Percentiles rank a stretch among this genome's conserved stretches.
Evolutionary conservation across 2,797 vertebrate genomes (phyloP).

Genomic region (Gobionotothen gibberifrons): DNA sequence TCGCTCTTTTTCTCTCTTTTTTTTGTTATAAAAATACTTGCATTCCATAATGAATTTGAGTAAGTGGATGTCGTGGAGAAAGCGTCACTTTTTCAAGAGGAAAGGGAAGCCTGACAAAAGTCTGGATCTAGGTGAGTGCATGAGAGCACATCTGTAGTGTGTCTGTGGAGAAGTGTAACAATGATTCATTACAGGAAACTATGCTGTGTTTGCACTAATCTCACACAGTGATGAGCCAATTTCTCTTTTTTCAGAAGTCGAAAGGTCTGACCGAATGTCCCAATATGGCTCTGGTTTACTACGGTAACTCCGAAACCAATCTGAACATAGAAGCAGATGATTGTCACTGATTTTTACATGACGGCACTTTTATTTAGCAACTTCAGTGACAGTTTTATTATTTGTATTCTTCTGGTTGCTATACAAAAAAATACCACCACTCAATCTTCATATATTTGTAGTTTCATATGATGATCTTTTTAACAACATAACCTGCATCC

Average conservation of each 20-base stretch:
- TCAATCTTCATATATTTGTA: too few species aligned
- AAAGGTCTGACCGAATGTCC: neutral
- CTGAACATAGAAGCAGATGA: neutral
- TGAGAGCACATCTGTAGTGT: neutral
- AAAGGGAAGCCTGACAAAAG: conserved; percentile 63
- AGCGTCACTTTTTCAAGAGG: conserved; percentile 74
- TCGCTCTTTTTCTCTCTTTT: neutral
- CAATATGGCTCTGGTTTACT: neutral
- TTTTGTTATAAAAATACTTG: conserved; percentile 4
- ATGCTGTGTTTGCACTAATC: neutral
- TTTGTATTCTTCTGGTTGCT: neutral
- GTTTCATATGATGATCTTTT: too few species aligned
- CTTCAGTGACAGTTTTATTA: neutral
- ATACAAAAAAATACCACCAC: neutral
- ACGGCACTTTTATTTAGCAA: neutral
- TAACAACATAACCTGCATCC: too few species aligned
- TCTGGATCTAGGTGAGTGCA: conserved; percentile 75
- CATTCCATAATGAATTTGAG: conserved; percentile 74
- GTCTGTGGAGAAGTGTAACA: neutral
- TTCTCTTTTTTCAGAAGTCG: neutral
- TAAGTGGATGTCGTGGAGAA: conserved; percentile 83
- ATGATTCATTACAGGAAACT: neutral
- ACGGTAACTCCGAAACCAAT: neutral
- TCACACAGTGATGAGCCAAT: neutral
- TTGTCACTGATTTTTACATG: neutral